These are phyloP conservation scores for Eumacrocentrus americanus DNA, from an alignment of 2,888 invertebrate genomes.

Conservation along the genomic window DNA sequence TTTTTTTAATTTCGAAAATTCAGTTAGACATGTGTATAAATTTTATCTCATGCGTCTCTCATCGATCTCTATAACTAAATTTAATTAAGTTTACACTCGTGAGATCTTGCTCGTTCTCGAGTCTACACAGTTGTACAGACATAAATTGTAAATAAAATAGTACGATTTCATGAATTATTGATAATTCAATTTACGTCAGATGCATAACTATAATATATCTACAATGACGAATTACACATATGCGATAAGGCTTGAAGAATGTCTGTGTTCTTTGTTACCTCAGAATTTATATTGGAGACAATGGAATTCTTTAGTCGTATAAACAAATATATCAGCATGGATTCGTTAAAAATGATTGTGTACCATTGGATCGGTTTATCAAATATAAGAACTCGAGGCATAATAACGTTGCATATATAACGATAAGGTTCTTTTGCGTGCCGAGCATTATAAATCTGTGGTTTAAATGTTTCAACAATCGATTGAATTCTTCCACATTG, in stretches of 20 bases:
- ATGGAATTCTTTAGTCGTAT: conserved; percentile 51
- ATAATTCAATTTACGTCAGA: no score
- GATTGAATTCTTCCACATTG: conserved; percentile 29
- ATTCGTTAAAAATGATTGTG: conserved; percentile 27
- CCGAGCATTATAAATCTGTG: conserved; percentile 18
- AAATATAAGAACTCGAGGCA: conserved; percentile 22
- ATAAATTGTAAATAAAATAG: no score
- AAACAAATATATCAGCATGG: conserved; percentile 47
- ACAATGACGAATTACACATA: no score
- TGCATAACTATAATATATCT: no score
- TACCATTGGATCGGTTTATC: conserved; percentile 22
- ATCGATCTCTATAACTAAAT: no score
- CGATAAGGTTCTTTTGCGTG: conserved; percentile 3
- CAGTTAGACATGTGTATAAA: no score
- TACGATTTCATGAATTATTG: no score
- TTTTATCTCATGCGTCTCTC: no score
- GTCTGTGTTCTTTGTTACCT: neutral
- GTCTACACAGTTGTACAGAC: no score
- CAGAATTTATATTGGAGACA: conserved; percentile 37
- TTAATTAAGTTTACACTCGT: no score
- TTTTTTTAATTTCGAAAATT: neutral
- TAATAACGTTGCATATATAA: conserved; percentile 20
- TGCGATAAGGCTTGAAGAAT: no score
- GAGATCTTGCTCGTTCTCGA: no score
- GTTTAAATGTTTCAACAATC: conserved; percentile 24